A percentile compares a stretch with the other conserved stretches of the same genome.
These are phyloP conservation scores for Albula goreensis DNA, from an alignment of 2,113 vertebrate species.

Conservation along the genomic window DNA sequence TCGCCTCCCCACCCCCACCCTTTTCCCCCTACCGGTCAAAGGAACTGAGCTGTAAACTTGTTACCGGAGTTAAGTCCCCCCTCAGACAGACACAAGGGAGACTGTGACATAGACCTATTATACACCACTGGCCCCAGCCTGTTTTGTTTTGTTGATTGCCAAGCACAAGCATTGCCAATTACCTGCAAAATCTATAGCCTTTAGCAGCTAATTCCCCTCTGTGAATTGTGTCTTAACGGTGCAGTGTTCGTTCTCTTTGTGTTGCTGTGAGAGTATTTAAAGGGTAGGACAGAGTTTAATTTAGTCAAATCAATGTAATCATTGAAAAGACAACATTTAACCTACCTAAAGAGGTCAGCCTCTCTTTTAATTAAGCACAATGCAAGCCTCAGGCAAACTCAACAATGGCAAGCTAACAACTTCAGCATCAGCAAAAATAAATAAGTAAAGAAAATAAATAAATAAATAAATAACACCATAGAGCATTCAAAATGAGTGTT, in stretches of 20 bases:
- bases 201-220: background rate
- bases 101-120: background rate
- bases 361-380: background rate
- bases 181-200: background rate
- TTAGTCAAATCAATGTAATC: background rate
- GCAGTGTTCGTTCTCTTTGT: background rate
- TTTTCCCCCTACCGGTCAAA: no score
- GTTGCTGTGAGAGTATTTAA: background rate
- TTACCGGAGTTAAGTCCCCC: no score
- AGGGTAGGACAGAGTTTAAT: background rate
- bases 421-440: background rate
- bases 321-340: background rate
- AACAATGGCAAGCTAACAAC: background rate
- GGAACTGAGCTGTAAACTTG: no score
- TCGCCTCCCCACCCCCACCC: no score
- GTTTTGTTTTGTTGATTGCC: background rate
- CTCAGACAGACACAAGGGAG: background rate
- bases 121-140: background rate
- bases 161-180: background rate
- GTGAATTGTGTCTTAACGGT: background rate
- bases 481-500: background rate
- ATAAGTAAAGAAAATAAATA: no score
- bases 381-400: background rate
- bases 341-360: background rate
- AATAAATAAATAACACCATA: no score